Evolutionary conservation across 2,888 invertebrate genomes (phyloP).

Genomic region (Heliconius cydno): DNA sequence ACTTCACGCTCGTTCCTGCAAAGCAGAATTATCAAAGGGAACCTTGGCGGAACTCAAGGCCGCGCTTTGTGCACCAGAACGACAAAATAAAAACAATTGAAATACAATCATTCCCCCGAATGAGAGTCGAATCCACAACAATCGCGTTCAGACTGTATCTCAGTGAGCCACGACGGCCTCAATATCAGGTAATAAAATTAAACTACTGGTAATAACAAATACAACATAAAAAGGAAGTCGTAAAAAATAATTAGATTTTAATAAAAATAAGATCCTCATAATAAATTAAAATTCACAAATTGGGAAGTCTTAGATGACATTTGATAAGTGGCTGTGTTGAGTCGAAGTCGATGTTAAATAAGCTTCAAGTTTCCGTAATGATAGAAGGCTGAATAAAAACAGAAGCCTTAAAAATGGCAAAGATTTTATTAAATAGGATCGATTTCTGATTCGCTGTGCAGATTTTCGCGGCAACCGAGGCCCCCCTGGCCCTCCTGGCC

Average conservation of each 20-base stretch:
- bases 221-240: background rate
- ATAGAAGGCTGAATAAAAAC: constrained; percentile 13
- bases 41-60: too few relatives aligned
- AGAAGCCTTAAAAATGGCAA: constrained; percentile 22
- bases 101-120: background rate
- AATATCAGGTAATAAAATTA: background rate
- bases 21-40: too few relatives aligned
- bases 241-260: background rate
- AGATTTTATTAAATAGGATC: constrained; percentile 28
- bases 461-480: background rate
- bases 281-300: background rate
- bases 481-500: background rate
- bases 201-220: too few relatives aligned
- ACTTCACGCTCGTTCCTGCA: too few relatives aligned
- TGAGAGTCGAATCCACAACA: background rate
- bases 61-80: too few relatives aligned
- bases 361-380: constrained; percentile 15
- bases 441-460: constrained; percentile 21
- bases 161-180: background rate
- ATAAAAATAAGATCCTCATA: background rate
- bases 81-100: background rate
- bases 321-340: constrained; percentile 3
- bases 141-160: background rate
- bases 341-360: constrained; percentile 1
- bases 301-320: background rate